Percentiles rank a stretch among this genome's conserved stretches.
Evolutionary conservation across 2,888 invertebrate species (phyloP).

Genomic region (Arge pagana): DNA sequence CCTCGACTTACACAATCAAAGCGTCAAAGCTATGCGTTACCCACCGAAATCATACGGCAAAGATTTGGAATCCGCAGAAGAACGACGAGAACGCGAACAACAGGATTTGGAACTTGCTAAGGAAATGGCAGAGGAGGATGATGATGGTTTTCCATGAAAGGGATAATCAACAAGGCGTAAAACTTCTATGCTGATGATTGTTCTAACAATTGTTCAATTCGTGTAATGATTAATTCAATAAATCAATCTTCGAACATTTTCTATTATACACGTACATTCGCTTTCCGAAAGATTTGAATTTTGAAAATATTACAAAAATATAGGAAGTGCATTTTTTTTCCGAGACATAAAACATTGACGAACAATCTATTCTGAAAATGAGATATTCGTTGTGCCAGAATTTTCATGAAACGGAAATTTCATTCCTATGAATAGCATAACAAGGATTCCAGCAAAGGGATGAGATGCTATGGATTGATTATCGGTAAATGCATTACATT

Average conservation of each 20-base stretch:
- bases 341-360: too few relatives aligned
- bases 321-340: too few relatives aligned
- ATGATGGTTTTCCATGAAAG: constrained; percentile 77
- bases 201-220: constrained; percentile 13
- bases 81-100: constrained; percentile 93
- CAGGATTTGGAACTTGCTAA: constrained; percentile 99
- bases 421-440: too few relatives aligned
- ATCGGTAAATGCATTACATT: too few relatives aligned
- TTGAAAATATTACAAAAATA: too few relatives aligned
- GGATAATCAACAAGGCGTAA: background rate
- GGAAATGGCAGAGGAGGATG: constrained; percentile 99
- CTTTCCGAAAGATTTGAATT: too few relatives aligned
- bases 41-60: constrained; percentile 99
- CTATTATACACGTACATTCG: too few relatives aligned
- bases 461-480: too few relatives aligned
- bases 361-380: too few relatives aligned
- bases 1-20: constrained; percentile 96
- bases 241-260: constrained; percentile 12
- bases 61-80: constrained; percentile 96
- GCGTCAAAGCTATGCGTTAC: constrained; percentile 99
- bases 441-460: too few relatives aligned
- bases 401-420: too few relatives aligned
- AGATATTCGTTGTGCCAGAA: too few relatives aligned
- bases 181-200: constrained; percentile 6
- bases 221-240: constrained; percentile 22